Evolutionary conservation across 2,113 vertebrate genomes (phyloP), one percentile per base, ranked within the genome.

Genomic region (Dasyornis broadbenti): DNA sequence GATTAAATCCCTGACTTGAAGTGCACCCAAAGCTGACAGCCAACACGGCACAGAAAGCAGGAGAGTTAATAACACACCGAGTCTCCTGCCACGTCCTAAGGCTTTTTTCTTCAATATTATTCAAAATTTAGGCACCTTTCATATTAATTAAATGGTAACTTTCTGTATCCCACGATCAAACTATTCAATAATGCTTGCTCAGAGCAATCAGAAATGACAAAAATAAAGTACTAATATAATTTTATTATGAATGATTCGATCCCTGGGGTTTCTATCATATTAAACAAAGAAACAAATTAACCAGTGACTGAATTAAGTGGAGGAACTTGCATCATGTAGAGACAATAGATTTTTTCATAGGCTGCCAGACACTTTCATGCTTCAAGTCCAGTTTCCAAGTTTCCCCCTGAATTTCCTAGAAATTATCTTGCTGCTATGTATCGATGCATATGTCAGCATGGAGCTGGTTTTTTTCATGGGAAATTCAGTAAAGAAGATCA

Each of bases 231-330:
- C 86, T 95, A 96, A 95, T 96, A 95, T 90, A 96, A 94, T 96
- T 96, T 96, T 96, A 97, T 96, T 93, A 96, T 91, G 92, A 96
- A 92, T 81, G 86, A 96, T 97, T 97, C 6, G 79, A 93, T 97
- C 96, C 95, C 93, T 93, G 93, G 90, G 96, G 95, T 96, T 96
- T 96, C 93, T 95, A 96, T 96, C 95, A 86, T 90, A 97, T 97
- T 97, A 96, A 96, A 97, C 93, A 96, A 97, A 96, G 93, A 96
- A 97, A 96, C 93, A 97, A 94, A 96, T 97, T 96, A 97, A 88
- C 75, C 87, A 94, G 88, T 86, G 85, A 89, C 87, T 95, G 82
- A 95, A 97, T 96, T 96, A 97, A 96, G 93, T 94, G 90, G 82
- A 94, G 65, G 87, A 96, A 91, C 94, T 95, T 89, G 92, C 82